A percentile compares a stretch with the other conserved stretches of the same genome.
Conservation (phyloP, 1,140 invertebrate genomes). For the Carposina sasakii region DNA sequence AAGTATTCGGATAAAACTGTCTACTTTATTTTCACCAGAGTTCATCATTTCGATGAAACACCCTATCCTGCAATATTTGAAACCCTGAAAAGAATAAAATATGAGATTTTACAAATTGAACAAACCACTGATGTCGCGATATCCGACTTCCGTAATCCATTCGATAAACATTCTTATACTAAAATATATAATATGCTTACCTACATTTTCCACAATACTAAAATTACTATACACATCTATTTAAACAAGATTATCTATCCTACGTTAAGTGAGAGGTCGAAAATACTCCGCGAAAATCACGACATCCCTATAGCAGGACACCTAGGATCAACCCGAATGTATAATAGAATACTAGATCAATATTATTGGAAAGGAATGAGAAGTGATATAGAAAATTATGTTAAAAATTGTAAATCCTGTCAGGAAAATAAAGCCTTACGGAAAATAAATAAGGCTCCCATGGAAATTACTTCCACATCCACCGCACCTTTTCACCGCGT, state of each 20-base stretch:
- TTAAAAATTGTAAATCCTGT: slow-evolving; percentile 21
- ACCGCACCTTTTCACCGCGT: slow-evolving; percentile 17
- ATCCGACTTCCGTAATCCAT: slow-evolving; percentile 24
- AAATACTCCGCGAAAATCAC: slow-evolving; percentile 23
- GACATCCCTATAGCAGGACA: slow-evolving; percentile 17
- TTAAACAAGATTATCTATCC: slow-evolving; percentile 21
- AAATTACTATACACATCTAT: slow-evolving; percentile 11
- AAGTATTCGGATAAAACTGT: slow-evolving; percentile 26
- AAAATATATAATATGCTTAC: slow-evolving; percentile 22
- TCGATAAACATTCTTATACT: slow-evolving; percentile 13
- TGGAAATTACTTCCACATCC: slow-evolving; percentile 25
- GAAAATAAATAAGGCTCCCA: slow-evolving; percentile 18
- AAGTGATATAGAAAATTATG: slow-evolving; percentile 22
- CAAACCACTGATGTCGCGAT: slow-evolving; percentile 17
- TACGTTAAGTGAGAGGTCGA: slow-evolving; percentile 14
- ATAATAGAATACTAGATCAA: slow-evolving; percentile 16
- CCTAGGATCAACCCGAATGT: slow-evolving; percentile 14
- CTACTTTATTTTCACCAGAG: slow-evolving; percentile 32
- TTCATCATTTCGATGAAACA: slow-evolving; percentile 32
- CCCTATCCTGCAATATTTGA: slow-evolving; percentile 20
- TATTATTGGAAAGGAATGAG: slow-evolving; percentile 29
- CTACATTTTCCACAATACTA: slow-evolving; percentile 20
- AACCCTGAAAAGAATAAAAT: slow-evolving; percentile 22
- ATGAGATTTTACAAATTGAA: not conserved
- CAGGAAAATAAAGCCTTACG: slow-evolving; percentile 24